These are phyloP conservation scores for Chaetophractus vellerosus DNA, from an alignment of 2,797 vertebrate genomes.

Conservation along the genomic window DNA sequence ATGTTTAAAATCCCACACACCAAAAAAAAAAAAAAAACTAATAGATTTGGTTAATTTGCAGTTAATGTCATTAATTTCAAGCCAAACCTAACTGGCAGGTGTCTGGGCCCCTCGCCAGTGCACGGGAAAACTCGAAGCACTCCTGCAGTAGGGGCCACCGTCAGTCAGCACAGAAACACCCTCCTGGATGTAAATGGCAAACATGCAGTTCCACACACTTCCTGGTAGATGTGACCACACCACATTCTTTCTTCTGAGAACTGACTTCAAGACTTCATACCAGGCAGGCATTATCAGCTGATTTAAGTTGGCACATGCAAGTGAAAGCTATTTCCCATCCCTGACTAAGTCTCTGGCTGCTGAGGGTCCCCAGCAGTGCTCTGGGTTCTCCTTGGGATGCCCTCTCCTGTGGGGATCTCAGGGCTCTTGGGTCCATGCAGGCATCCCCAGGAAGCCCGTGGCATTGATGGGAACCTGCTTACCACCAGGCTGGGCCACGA, in stretches of 20 bases:
- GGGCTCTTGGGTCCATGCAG: not conserved
- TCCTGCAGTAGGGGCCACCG: not conserved
- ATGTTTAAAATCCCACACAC: too few species aligned
- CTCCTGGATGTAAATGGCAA: not conserved
- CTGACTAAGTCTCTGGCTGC: not conserved
- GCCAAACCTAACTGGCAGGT: not conserved
- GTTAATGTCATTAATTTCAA: conserved; percentile 9
- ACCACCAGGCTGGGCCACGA: not conserved
- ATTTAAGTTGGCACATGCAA: conserved; percentile 17
- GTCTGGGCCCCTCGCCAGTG: fast-evolving
- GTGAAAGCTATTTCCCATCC: conserved; percentile 16
- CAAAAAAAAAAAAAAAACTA: not conserved
- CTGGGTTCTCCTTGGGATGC: not conserved
- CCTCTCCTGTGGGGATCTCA: not conserved
- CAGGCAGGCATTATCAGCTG: conserved; percentile 26
- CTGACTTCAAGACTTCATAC: not conserved
- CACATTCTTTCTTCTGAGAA: not conserved
- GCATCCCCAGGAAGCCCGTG: not conserved
- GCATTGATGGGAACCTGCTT: not conserved
- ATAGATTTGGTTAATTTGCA: not conserved
- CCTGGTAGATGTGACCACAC: not conserved
- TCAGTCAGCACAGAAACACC: not conserved
- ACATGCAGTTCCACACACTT: not conserved
- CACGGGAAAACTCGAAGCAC: not conserved
- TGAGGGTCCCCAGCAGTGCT: not conserved